Conservation (phyloP, 2,888 invertebrate species). For the Hypselothyrea guttata region DNA sequence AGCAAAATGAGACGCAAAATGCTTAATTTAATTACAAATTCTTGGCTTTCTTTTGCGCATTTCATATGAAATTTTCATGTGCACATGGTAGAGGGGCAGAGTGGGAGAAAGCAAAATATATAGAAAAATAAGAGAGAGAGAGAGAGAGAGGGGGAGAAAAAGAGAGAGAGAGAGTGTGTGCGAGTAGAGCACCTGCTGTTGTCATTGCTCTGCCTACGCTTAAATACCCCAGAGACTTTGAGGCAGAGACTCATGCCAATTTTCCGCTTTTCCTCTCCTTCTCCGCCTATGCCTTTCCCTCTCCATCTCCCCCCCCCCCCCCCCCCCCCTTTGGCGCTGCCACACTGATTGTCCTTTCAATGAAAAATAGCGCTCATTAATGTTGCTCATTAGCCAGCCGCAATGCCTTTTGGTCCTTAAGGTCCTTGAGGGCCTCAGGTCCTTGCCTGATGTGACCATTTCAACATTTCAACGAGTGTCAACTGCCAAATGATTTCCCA, state of each 20-base stretch:
- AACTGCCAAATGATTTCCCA: conserved; percentile 81
- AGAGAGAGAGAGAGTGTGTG: conserved; percentile 10
- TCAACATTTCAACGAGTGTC: conserved; percentile 77
- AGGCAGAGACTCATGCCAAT: too few relatives aligned
- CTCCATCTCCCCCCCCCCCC: too few relatives aligned
- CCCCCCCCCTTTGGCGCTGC: too few relatives aligned
- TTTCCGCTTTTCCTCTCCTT: too few relatives aligned
- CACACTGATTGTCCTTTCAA: conserved; percentile 63
- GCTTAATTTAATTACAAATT: conserved; percentile 75
- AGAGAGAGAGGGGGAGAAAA: background rate
- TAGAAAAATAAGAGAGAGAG: too few relatives aligned
- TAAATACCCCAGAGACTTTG: conserved; percentile 70
- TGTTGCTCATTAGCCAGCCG: conserved; percentile 80
- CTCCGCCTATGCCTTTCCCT: too few relatives aligned
- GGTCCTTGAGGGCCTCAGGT: conserved; percentile 7
- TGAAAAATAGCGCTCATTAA: conserved; percentile 81
- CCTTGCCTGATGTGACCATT: conserved; percentile 19
- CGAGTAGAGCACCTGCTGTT: conserved; percentile 66
- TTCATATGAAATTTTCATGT: background rate
- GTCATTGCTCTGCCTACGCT: conserved; percentile 57
- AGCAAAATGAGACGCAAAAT: too few relatives aligned
- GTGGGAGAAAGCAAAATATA: too few relatives aligned
- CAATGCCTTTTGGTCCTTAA: conserved; percentile 25
- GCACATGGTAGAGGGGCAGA: background rate
- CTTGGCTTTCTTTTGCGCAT: conserved; percentile 57